Percentiles rank a stretch among this genome's conserved stretches.
phyloP scores from a whole-genome alignment of 2,113 vertebrate species.

The Nothoprocta perdicaria region DNA sequence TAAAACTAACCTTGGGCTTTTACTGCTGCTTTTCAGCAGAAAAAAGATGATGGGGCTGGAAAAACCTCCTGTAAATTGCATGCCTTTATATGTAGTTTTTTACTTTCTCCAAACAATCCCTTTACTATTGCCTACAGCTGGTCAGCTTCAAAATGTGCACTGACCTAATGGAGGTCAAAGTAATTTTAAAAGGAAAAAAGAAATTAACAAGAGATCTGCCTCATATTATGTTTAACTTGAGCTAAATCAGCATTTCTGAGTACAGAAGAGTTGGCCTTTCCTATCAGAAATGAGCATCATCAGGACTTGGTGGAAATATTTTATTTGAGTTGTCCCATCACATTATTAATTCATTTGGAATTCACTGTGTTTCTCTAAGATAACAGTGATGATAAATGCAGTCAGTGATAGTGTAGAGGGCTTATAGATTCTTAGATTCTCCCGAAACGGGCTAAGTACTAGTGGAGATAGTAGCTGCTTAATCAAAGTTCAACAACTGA shows the following conservation, averaged over 20 bases:
- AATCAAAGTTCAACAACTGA: not conserved
- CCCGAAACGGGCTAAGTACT: not conserved
- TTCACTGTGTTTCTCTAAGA: not conserved
- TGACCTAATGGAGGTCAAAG: slow-evolving; percentile 34
- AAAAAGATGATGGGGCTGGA: not conserved
- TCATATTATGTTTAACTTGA: slow-evolving; percentile 9
- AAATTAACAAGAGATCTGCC: not conserved
- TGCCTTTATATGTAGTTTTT: not conserved
- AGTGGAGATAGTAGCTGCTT: not conserved
- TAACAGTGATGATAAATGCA: not conserved
- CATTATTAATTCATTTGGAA: not conserved
- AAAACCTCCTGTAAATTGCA: not conserved
- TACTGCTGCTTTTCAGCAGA: slow-evolving; percentile 2
- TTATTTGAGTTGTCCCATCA: not conserved
- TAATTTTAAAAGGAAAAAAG: slow-evolving; percentile 39
- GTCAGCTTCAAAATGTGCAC: not conserved
- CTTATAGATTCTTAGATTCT: not conserved
- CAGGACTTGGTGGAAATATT: not conserved
- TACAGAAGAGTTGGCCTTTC: not conserved
- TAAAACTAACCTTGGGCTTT: not conserved
- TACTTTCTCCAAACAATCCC: not conserved
- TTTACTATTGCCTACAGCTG: slow-evolving; percentile 15
- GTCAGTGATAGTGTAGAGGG: not conserved
- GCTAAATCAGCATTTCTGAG: not conserved
- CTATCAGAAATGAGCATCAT: not conserved